Conservation (phyloP, 2,888 invertebrate genomes). For the Tanypteryx hageni region DNA sequence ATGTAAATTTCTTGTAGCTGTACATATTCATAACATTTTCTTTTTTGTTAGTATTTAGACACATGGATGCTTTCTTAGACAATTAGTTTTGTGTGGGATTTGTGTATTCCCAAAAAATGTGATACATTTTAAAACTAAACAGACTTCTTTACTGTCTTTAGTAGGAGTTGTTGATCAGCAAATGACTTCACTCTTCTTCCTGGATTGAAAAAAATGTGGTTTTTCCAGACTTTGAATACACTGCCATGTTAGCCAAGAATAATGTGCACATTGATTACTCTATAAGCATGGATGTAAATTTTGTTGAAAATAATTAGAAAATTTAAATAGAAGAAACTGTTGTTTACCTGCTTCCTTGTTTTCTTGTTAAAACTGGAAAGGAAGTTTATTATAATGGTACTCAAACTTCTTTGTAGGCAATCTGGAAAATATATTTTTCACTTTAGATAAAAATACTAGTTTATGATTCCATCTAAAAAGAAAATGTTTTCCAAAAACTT, state of each 20-base stretch:
- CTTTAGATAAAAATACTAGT: neutral
- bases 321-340: slow-evolving; percentile 19
- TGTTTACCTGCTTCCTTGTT: slow-evolving; percentile 35
- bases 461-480: neutral
- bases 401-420: slow-evolving; percentile 30
- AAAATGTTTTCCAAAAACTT: neutral
- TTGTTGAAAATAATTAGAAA: slow-evolving; percentile 41
- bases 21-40: neutral
- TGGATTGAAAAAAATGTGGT: slow-evolving; percentile 39
- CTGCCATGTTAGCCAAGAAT: slow-evolving; percentile 58
- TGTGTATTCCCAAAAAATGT: slow-evolving; percentile 45
- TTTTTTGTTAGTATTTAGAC: neutral
- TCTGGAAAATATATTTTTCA: neutral
- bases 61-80: neutral
- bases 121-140: slow-evolving; percentile 53
- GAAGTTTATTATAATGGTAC: slow-evolving; percentile 35
- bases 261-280: slow-evolving; percentile 52
- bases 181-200: slow-evolving; percentile 47
- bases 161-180: slow-evolving; percentile 33
- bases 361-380: slow-evolving; percentile 13
- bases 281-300: slow-evolving; percentile 43
- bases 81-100: neutral
- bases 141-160: slow-evolving; percentile 15
- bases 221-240: slow-evolving; percentile 58
- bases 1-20: neutral